Evolutionary conservation across 2,113 vertebrate genomes (phyloP).

Genomic region (Octodon degus): DNA sequence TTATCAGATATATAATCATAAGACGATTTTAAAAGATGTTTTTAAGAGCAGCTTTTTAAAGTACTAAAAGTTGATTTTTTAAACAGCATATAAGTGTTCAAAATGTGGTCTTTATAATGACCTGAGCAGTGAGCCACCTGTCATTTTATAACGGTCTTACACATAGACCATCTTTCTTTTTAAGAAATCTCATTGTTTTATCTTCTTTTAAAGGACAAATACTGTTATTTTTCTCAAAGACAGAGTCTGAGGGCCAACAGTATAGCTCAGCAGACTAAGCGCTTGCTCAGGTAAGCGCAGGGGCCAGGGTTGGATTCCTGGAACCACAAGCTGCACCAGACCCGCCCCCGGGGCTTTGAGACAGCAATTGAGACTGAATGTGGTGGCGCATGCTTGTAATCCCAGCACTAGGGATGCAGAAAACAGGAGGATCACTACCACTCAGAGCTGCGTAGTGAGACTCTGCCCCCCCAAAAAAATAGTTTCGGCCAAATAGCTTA

Average conservation of each 20-base stretch:
- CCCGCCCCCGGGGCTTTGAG: too few species aligned
- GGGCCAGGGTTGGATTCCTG: too few species aligned
- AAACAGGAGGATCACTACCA: too few species aligned
- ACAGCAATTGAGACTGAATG: too few species aligned
- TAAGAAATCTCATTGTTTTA: not conserved
- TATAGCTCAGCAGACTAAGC: too few species aligned
- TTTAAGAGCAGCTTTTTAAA: conserved; percentile 10
- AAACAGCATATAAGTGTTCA: not conserved
- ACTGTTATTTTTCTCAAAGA: conserved; percentile 23
- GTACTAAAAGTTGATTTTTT: conserved; percentile 3
- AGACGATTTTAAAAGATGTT: conserved; percentile 30
- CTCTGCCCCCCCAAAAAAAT: too few species aligned
- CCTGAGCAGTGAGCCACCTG: not conserved
- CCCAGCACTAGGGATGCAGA: too few species aligned
- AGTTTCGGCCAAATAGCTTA: too few species aligned
- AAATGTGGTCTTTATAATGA: not conserved
- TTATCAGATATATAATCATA: conserved; percentile 25
- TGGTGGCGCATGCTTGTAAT: too few species aligned
- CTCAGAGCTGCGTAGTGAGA: too few species aligned
- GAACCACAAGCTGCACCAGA: too few species aligned
- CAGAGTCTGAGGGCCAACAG: not conserved
- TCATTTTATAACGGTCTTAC: not conserved
- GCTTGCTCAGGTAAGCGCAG: too few species aligned
- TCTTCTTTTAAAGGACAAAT: conserved; percentile 25
- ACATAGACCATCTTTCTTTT: not conserved